Evolutionary conservation across 2,888 invertebrate species (phyloP).

Genomic region (Sinodicranocentrus sp.): DNA sequence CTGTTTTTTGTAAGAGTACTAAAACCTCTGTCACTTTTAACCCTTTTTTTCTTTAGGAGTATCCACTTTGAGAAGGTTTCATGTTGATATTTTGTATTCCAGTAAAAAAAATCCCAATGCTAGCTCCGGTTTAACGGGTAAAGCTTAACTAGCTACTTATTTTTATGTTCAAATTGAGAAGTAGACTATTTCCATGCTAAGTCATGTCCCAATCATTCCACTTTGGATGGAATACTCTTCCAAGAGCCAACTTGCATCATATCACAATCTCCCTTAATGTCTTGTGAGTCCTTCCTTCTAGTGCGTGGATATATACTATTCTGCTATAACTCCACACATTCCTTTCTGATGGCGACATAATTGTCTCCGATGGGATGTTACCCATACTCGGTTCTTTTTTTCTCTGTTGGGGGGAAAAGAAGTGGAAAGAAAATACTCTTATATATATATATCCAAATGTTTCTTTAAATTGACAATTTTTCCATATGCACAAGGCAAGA

Average conservation of each 20-base stretch:
- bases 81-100: conserved; percentile 30
- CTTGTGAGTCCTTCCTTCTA: not conserved
- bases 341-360: conserved; percentile 60
- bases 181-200: conserved; percentile 61
- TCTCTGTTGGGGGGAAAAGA: not conserved
- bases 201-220: conserved; percentile 65
- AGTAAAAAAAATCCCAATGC: conserved; percentile 1
- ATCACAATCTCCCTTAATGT: conserved; percentile 11
- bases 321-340: not conserved
- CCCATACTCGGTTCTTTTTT: conserved; percentile 16
- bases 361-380: conserved; percentile 64
- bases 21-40: too few species aligned
- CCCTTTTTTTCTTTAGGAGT: too few species aligned
- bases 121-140: conserved; percentile 8
- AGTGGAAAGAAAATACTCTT: conserved; percentile 27
- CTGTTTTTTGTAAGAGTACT: too few species aligned
- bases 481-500: conserved; percentile 35
- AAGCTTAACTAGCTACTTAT: conserved; percentile 33
- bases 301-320: not conserved
- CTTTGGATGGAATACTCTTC: conserved; percentile 37
- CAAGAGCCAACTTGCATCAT: conserved; percentile 43
- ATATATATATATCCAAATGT: conserved; percentile 15
- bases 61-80: too few species aligned
- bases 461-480: conserved; percentile 45
- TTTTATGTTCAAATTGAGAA: conserved; percentile 42